These are phyloP conservation scores for Tragelaphus eurycerus DNA, from an alignment of 2,797 vertebrate genomes.

Conservation along the genomic window DNA sequence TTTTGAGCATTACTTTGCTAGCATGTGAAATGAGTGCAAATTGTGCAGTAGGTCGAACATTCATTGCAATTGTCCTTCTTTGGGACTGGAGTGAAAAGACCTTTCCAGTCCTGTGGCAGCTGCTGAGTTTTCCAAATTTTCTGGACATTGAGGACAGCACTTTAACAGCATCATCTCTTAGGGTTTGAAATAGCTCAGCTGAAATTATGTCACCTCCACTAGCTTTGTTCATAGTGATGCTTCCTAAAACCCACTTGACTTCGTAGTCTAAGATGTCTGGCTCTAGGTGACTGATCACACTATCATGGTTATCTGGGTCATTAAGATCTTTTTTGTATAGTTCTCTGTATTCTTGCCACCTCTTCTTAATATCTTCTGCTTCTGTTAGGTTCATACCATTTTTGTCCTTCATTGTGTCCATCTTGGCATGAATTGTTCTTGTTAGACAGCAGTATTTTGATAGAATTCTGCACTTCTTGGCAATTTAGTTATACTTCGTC, in stretches of 20 bases:
- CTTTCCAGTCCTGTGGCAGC: neutral
- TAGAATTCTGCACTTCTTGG: neutral
- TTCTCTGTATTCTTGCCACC: neutral
- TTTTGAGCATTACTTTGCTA: neutral
- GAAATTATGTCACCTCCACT: neutral
- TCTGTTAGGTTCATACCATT: neutral
- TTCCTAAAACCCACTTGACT: neutral
- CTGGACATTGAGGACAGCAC: neutral
- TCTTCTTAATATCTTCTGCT: neutral
- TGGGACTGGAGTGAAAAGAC: neutral
- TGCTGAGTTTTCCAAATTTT: neutral
- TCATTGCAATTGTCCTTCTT: neutral
- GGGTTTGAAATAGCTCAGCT: neutral
- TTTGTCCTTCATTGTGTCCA: neutral
- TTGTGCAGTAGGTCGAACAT: neutral
- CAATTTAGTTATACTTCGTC: neutral
- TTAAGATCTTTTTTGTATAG: neutral
- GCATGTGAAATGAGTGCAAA: neutral
- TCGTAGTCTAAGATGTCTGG: neutral
- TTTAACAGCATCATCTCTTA: neutral
- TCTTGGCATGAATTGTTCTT: neutral
- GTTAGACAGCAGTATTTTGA: neutral
- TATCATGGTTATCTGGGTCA: neutral
- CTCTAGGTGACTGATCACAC: neutral
- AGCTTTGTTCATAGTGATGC: neutral